Conservation (phyloP, 1,140 invertebrate species). For the Drosophila leontia region DNA sequence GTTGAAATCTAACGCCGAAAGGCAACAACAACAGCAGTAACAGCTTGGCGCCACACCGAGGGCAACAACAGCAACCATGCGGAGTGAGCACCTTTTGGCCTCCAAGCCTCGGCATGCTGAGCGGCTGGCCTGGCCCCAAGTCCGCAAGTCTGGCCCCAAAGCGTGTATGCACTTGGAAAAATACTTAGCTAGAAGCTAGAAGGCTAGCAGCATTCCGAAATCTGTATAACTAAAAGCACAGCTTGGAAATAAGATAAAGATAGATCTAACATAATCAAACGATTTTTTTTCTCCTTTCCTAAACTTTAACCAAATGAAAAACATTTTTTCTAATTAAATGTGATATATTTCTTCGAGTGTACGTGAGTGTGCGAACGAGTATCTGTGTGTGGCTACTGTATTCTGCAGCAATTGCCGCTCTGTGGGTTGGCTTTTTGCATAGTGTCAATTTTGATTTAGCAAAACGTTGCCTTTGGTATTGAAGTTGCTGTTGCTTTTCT, state of each 20-base stretch:
- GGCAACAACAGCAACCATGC: conserved; percentile 28
- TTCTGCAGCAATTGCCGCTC: conserved; percentile 62
- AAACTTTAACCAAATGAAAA: not conserved
- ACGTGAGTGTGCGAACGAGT: conserved; percentile 17
- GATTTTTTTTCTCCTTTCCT: too few species aligned
- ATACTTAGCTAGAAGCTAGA: too few species aligned
- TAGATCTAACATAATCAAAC: not conserved
- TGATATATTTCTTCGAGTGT: not conserved
- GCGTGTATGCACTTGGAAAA: conserved; percentile 19
- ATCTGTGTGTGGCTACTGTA: conserved; percentile 63
- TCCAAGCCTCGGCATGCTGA: conserved; percentile 71
- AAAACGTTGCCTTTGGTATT: conserved; percentile 61
- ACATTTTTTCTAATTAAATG: not conserved
- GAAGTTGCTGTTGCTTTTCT: conserved; percentile 17
- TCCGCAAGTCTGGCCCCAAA: conserved; percentile 54
- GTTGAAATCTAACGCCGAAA: conserved; percentile 74
- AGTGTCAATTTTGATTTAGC: conserved; percentile 81
- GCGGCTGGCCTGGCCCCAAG: conserved; percentile 70
- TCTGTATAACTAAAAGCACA: not conserved
- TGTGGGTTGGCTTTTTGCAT: conserved; percentile 78
- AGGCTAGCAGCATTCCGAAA: not conserved
- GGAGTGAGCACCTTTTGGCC: conserved; percentile 73
- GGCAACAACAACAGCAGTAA: conserved; percentile 52
- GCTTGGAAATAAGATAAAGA: not conserved
- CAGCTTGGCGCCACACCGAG: conserved; percentile 69